Conservation (phyloP, 35 echinoderm and acorn worm species). For the Heliocidaris tuberculata region DNA sequence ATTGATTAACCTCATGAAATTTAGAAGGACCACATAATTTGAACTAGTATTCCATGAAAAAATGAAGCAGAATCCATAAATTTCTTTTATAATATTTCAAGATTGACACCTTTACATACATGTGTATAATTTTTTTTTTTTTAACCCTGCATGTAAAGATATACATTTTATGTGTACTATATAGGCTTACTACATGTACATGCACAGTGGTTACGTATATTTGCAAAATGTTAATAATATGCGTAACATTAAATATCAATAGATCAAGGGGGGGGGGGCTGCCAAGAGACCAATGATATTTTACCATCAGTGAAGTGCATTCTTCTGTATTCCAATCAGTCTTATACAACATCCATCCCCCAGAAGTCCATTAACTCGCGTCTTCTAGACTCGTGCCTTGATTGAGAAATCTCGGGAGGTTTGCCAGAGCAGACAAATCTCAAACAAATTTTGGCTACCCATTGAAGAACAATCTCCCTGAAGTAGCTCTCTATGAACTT, state of each 20-base stretch:
- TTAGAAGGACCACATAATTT: too few species aligned
- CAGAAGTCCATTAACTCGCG: not conserved
- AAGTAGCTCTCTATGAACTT: not conserved
- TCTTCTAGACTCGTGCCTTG: not conserved
- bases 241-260: not conserved
- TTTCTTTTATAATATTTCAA: too few species aligned
- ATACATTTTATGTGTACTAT: too few species aligned
- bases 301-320: not conserved
- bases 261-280: not conserved
- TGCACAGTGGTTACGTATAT: not conserved
- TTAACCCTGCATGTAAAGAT: too few species aligned
- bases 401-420: not conserved
- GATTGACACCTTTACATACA: too few species aligned
- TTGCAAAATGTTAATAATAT: not conserved
- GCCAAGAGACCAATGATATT: not conserved
- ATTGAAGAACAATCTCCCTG: not conserved
- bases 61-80: too few species aligned
- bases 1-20: too few species aligned
- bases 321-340: not conserved
- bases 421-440: not conserved
- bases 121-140: too few species aligned
- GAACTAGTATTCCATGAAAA: too few species aligned
- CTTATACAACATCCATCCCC: not conserved
- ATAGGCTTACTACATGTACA: too few species aligned
- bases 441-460: not conserved